Evolutionary conservation across 2,113 vertebrate genomes (phyloP), one percentile per base, ranked within the genome.

Genomic region (Anarrhichthys ocellatus): DNA sequence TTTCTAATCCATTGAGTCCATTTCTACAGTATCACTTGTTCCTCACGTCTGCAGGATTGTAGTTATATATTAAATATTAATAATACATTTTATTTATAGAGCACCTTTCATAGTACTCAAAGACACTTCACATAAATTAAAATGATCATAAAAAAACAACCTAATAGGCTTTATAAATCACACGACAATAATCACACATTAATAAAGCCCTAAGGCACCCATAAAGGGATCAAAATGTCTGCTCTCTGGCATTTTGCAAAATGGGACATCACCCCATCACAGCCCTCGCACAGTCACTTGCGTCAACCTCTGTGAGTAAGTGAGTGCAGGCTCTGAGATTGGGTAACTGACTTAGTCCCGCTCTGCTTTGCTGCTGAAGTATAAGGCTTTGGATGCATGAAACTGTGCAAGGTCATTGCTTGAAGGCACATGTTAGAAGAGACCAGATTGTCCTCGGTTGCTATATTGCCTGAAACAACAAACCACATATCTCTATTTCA

Each of bases 401-500:
- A 46, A 27, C 34, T 44, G 42, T 70, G 64, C 48, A 63, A 73
- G 67, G 52, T 81, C 76, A 72, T 58, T 68, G 73, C 83, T 86
- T 69, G 27, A 2, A 87, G 84, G 83, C 56, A 34, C 66, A 66
- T 52, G 56, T 56, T 56, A 32, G 48, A 84, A 29, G 24, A 50
- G 58, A 68, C 71, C 87, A 86, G 87, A 89, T 85, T 89, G 88
- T 46, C 68, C 64, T 67, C 73, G 2, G 52, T 73, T 74, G 56
- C 46, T 69, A 58, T 27, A 63, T 70, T 18, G 74, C 87, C 89
- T 76, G 20, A 73, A 88, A 89, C 85, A 79, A 82, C 70, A 52
- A 76, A 36, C 56, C 80, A 82, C 78, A 65, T 71, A 74, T 68
- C 52, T 77, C 40, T 10, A 4, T 78, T 85, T 89, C 63, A 85